These are phyloP conservation scores for Acrobasis repandana DNA, from an alignment of 2,888 invertebrate genomes.

Conservation along the genomic window DNA sequence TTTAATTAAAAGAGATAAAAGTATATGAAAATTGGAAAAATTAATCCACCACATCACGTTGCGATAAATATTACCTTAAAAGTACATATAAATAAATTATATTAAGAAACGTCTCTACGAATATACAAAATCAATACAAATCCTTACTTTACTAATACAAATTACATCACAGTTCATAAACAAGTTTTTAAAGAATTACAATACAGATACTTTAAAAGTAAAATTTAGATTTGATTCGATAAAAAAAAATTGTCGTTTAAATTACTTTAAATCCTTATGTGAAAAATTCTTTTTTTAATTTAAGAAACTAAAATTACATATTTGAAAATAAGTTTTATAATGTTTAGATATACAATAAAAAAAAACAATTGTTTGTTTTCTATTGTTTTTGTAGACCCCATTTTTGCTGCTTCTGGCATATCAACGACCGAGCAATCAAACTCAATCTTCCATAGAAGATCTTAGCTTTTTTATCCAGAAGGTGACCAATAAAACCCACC, in stretches of 20 bases:
- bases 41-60: conserved; percentile 50
- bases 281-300: background rate
- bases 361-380: no score
- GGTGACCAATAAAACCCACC: no score
- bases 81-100: conserved; percentile 78
- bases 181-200: conserved; percentile 75
- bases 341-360: no score
- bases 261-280: background rate
- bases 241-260: no score
- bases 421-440: no score
- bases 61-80: conserved; percentile 63
- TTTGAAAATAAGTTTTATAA: background rate
- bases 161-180: conserved; percentile 84
- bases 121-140: conserved; percentile 82
- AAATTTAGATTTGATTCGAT: conserved; percentile 38
- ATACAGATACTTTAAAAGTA: conserved; percentile 71
- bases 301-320: background rate
- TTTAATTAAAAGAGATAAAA: background rate
- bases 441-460: no score
- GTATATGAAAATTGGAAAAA: conserved; percentile 29
- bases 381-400: no score
- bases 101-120: conserved; percentile 78
- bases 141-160: conserved; percentile 79
- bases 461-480: no score
- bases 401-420: no score